Conservation (phyloP, 2,113 vertebrate genomes). For the Oryctolagus cuniculus region DNA sequence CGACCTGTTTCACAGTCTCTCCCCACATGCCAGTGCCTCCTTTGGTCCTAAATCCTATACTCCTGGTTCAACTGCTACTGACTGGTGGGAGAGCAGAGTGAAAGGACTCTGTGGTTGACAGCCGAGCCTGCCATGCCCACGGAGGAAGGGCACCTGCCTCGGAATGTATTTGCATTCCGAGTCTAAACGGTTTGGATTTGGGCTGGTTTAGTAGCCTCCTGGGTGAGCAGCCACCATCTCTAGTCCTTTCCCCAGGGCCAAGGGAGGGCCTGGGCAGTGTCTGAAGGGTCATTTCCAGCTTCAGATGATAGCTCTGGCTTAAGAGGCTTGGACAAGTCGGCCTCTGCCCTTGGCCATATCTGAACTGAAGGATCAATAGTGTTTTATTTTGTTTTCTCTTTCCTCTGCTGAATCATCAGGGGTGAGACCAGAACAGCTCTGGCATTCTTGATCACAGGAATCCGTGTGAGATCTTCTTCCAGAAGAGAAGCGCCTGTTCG, state of each 20-base stretch:
- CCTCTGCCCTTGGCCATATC: not conserved
- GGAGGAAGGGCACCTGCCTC: not conserved
- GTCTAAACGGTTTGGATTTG: not conserved
- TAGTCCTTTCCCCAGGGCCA: not conserved
- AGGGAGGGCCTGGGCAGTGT: not conserved
- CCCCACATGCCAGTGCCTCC: too few species aligned
- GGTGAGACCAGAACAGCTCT: not conserved
- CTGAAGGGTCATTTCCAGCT: slow-evolving; percentile 57
- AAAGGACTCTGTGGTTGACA: not conserved
- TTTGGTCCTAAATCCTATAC: too few species aligned
- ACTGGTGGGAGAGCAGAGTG: not conserved
- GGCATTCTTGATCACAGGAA: slow-evolving; percentile 43
- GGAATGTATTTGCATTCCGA: not conserved
- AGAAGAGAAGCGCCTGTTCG: not conserved
- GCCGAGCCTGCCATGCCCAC: not conserved
- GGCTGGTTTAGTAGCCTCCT: not conserved
- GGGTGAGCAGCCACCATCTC: not conserved
- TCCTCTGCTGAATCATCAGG: slow-evolving; percentile 58
- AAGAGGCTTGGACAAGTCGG: slow-evolving; percentile 44
- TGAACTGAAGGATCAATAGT: slow-evolving; percentile 39
- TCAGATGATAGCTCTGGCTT: slow-evolving; percentile 30
- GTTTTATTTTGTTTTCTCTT: slow-evolving; percentile 59
- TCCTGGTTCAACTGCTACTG: too few species aligned
- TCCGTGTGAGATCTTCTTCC: not conserved
- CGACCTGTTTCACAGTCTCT: too few species aligned